phyloP scores from a whole-genome alignment of 1,140 invertebrate species.

The Rhysida immarginata region DNA sequence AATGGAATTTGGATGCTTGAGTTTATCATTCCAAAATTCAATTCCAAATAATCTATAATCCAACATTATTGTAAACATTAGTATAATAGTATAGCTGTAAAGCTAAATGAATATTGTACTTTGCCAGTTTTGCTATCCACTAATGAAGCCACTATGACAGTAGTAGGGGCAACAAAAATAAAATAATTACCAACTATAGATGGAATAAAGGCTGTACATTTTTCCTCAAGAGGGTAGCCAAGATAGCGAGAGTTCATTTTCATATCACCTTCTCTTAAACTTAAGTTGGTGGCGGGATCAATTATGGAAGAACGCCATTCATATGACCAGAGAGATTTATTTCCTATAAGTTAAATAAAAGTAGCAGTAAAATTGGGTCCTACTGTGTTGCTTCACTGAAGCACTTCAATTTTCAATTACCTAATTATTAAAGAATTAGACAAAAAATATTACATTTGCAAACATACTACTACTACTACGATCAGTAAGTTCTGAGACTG shows the following conservation, averaged over 20 bases:
- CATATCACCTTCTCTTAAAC: constrained; percentile 32
- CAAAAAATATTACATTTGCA: too few species aligned
- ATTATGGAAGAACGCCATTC: constrained; percentile 26
- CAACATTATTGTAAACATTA: background rate
- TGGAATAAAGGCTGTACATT: constrained; percentile 36
- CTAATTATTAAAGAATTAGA: too few species aligned
- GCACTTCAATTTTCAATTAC: too few species aligned
- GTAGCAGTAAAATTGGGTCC: too few species aligned
- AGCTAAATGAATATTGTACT: background rate
- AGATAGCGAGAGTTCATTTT: constrained; percentile 38
- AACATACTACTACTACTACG: too few species aligned
- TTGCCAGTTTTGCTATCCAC: background rate
- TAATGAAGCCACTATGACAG: background rate
- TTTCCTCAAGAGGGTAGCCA: constrained; percentile 29
- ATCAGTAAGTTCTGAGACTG: too few species aligned
- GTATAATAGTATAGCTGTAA: background rate
- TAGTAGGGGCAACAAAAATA: background rate
- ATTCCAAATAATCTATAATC: background rate
- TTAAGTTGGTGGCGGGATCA: constrained; percentile 27
- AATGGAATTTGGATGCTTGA: too few species aligned
- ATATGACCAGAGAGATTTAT: constrained; percentile 30
- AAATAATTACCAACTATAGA: constrained; percentile 20
- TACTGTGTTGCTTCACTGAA: too few species aligned
- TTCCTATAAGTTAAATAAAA: too few species aligned
- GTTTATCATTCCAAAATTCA: background rate